Conservation (phyloP, 2,888 invertebrate genomes). For the Orthosia incerta region DNA sequence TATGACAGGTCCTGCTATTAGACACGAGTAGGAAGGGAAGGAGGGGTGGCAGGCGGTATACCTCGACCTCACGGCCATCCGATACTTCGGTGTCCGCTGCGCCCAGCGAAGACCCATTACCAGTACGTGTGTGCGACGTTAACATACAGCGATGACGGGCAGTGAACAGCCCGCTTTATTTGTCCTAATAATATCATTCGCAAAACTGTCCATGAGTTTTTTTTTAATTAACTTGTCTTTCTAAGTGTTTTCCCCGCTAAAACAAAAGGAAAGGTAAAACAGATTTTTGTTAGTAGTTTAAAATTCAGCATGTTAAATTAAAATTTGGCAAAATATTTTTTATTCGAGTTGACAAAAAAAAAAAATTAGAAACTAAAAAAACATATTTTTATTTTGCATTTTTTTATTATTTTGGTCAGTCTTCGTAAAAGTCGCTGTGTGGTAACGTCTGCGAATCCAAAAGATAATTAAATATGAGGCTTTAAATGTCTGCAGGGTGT, state of each 20-base stretch:
- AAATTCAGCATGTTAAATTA: slow-evolving; percentile 31
- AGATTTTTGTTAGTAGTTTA: slow-evolving; percentile 28
- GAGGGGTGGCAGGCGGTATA: slow-evolving; percentile 85
- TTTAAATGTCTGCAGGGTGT: slow-evolving; percentile 91
- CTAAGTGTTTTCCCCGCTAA: slow-evolving; percentile 43
- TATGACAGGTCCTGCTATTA: slow-evolving; percentile 90
- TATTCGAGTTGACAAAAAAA: neutral
- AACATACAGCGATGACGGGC: slow-evolving; percentile 84
- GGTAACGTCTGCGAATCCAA: slow-evolving; percentile 78
- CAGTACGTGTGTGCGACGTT: slow-evolving; percentile 86
- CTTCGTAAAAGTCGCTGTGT: slow-evolving; percentile 80
- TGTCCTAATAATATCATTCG: slow-evolving; percentile 33
- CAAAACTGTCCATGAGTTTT: slow-evolving; percentile 30
- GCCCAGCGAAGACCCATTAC: slow-evolving; percentile 88
- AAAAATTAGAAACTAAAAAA: too few relatives aligned
- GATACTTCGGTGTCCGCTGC: slow-evolving; percentile 89
- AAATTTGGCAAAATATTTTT: slow-evolving; percentile 32
- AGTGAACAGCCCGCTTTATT: slow-evolving; percentile 65
- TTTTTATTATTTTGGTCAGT: slow-evolving; percentile 33
- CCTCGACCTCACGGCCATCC: slow-evolving; percentile 87
- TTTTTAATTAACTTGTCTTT: slow-evolving; percentile 32
- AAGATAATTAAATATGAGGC: slow-evolving; percentile 76
- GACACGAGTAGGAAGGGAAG: slow-evolving; percentile 89
- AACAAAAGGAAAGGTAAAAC: slow-evolving; percentile 52
- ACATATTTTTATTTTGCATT: slow-evolving; percentile 13